Conservation (phyloP, 2,888 invertebrate genomes). For the Cepaea hortensis region DNA sequence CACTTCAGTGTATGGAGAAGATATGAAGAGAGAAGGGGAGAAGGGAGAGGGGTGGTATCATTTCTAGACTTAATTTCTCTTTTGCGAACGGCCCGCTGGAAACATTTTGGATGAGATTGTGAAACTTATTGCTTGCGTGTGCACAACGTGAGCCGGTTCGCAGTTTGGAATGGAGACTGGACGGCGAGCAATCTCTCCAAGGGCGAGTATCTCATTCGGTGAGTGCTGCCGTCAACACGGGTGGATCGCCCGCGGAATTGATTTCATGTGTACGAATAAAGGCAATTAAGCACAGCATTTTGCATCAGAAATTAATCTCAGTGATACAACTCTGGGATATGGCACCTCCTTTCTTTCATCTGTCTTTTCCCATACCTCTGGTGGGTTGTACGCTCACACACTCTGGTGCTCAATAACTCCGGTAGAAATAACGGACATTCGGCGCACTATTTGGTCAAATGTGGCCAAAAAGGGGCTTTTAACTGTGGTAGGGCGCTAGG, state of each 20-base stretch:
- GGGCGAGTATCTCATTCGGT: slow-evolving; percentile 34
- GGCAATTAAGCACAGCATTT: slow-evolving; percentile 56
- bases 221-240: slow-evolving; percentile 39
- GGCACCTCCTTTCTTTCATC: slow-evolving; percentile 21
- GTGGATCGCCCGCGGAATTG: slow-evolving; percentile 48
- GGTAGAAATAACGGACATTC: slow-evolving; percentile 40
- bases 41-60: not conserved
- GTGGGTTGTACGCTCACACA: slow-evolving; percentile 38
- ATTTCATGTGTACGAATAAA: slow-evolving; percentile 54
- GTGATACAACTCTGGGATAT: slow-evolving; percentile 47
- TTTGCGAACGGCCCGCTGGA: slow-evolving; percentile 19
- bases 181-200: slow-evolving; percentile 21
- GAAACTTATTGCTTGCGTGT: slow-evolving; percentile 44
- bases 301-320: slow-evolving; percentile 52
- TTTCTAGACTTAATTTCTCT: slow-evolving; percentile 37
- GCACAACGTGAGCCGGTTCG: slow-evolving; percentile 28
- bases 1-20: not conserved
- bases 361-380: slow-evolving; percentile 14
- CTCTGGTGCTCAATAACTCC: slow-evolving; percentile 34
- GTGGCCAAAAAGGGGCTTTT: slow-evolving; percentile 34
- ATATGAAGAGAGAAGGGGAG: not conserved
- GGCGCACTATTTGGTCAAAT: slow-evolving; percentile 44
- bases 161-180: slow-evolving; percentile 25
- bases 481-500: slow-evolving; percentile 32
- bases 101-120: slow-evolving; percentile 36